These are phyloP conservation scores for Luehdorfia chinensis DNA, from an alignment of 1,140 invertebrate genomes.

Conservation along the genomic window DNA sequence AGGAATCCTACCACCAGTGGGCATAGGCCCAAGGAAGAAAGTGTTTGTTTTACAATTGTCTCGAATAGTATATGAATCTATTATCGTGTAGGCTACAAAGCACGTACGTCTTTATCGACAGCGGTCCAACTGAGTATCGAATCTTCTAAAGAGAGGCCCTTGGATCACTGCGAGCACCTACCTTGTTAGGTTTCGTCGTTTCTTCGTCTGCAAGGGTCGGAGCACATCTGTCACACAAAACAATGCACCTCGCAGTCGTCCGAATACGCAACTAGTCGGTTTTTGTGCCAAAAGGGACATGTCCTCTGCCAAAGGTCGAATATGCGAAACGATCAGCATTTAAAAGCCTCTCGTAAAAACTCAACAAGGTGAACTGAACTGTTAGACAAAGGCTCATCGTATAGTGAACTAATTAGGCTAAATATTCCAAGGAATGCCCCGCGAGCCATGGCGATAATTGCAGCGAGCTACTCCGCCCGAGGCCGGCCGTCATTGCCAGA, in stretches of 20 bases:
- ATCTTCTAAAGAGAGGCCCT: no score
- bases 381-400: conserved; percentile 71
- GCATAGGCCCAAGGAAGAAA: no score
- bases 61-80: no score
- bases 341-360: conserved; percentile 52
- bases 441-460: conserved; percentile 51
- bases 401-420: conserved; percentile 62
- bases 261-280: conserved; percentile 31
- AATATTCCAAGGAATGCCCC: conserved; percentile 57
- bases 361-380: conserved; percentile 59
- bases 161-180: no score
- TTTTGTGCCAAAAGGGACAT: conserved; percentile 53
- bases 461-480: conserved; percentile 31
- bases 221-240: no score
- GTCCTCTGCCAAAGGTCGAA: conserved; percentile 55
- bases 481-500: conserved; percentile 38
- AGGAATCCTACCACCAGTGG: no score
- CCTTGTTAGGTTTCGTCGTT: no score
- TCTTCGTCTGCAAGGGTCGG: no score
- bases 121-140: no score
- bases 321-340: conserved; percentile 44
- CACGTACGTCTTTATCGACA: no score
- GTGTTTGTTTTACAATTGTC: no score
- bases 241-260: conserved; percentile 31
- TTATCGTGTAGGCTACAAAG: no score